Conservation (phyloP, 2,113 vertebrate genomes). For the Capreolus pygargus region DNA sequence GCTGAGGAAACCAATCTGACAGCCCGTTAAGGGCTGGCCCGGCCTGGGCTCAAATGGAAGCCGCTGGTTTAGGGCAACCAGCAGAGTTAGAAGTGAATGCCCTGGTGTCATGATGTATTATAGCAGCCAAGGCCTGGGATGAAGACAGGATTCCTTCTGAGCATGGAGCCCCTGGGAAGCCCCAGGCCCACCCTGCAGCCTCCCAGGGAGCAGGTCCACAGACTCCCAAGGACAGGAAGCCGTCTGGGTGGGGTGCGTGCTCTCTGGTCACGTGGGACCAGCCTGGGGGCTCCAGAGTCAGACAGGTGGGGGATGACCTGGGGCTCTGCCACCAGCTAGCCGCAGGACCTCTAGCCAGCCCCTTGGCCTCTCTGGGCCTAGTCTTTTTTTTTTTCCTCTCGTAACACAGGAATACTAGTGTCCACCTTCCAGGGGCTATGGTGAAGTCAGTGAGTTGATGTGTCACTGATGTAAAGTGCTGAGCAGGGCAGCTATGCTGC, state of each 20-base stretch:
- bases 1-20: background rate
- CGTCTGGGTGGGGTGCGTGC: background rate
- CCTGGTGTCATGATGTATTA: background rate
- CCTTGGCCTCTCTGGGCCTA: background rate
- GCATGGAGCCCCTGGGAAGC: rapidly evolving
- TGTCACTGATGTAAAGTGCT: background rate
- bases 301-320: background rate
- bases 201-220: background rate
- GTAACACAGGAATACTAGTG: background rate
- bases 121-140: background rate
- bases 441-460: background rate
- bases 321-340: too few species aligned
- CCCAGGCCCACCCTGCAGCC: background rate
- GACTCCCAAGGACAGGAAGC: background rate
- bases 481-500: background rate
- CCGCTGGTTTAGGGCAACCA: background rate
- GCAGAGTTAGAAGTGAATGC: background rate
- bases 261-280: background rate
- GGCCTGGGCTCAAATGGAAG: background rate
- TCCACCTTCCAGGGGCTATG: background rate
- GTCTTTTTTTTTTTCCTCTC: background rate
- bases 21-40: background rate
- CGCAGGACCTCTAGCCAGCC: background rate
- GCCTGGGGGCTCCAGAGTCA: background rate
- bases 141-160: background rate